phyloP scores from a whole-genome alignment of 2,113 vertebrate genomes.

The Plecturocebus donacophilus region DNA sequence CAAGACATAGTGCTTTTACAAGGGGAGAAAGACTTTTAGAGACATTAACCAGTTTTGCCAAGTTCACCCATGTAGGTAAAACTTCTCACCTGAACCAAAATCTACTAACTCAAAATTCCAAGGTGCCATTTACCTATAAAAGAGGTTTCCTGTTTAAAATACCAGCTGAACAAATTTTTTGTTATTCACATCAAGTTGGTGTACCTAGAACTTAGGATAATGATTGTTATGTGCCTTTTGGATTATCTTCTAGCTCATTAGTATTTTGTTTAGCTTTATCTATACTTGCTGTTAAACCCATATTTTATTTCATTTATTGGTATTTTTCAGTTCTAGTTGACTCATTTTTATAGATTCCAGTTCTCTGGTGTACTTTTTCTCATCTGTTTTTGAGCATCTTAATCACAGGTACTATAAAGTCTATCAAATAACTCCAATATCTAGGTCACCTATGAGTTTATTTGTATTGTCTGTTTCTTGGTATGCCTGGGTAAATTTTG shows the following conservation, averaged over 20 bases:
- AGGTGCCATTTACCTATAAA: background rate
- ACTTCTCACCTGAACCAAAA: background rate
- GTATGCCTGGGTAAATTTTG: background rate
- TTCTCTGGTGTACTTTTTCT: background rate
- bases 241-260: background rate
- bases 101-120: background rate
- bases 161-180: background rate
- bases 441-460: background rate
- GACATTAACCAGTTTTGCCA: background rate
- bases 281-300: background rate
- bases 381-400: background rate
- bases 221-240: background rate
- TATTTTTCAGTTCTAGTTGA: conserved; percentile 6
- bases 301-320: background rate
- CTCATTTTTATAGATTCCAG: background rate
- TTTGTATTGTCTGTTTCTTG: background rate
- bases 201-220: background rate
- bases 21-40: background rate
- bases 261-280: background rate
- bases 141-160: background rate
- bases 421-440: background rate
- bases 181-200: background rate
- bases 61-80: background rate
- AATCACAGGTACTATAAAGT: background rate
- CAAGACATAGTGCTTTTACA: background rate